Base-by-base conservation (phyloP, 2,113 vertebrate genomes). In the Neofelis nebulosa region DNA sequence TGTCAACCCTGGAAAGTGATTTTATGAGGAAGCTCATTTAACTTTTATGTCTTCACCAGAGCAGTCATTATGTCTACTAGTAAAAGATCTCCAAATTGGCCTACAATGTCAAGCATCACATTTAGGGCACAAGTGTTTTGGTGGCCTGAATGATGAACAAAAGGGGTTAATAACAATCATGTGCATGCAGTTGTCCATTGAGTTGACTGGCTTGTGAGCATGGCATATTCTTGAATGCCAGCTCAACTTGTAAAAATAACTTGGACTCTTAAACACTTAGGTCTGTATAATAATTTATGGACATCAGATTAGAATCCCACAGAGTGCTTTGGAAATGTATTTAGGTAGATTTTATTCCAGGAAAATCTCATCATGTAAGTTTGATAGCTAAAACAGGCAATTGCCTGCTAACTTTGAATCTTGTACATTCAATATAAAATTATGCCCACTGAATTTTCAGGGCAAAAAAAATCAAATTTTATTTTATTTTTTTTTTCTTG, bases 231-330 rank as follows among this genome's bases (percentile, higher is more conserved):
- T 79, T 91, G 80, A 97, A 97, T 85, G 81, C 95, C 96, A 98
- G 65, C 57, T 82, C 76, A 96, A 93, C 71, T 94, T 96, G 78
- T 97, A 98, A 98, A 98, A 98, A 94, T 97, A 96, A 76, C 96
- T 98, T 98, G 97, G 95, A 96, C 92, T 85, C 81, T 95, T 96
- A 97, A 97, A 97, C 65, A 88, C 50, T 91, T 85, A 90, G 71
- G 81, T 95, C 97, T 98, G 95, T 97, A 92, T 97, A 97, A 96
- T 97, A 96, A 98, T 97, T 98, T 97, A 98, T 94, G 97, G 92
- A 88, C 92, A 96, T 84, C 84, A 96, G 92, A 97, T 98, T 97
- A 98, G 80, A 98, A 98, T 96, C 92, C 80, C 97, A 97, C 52
- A 52, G 84, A 93, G 84, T 92, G 65, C 90, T 96, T 97, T 96